phyloP scores from a whole-genome alignment of 2,113 vertebrate species.

The Colossoma macropomum region DNA sequence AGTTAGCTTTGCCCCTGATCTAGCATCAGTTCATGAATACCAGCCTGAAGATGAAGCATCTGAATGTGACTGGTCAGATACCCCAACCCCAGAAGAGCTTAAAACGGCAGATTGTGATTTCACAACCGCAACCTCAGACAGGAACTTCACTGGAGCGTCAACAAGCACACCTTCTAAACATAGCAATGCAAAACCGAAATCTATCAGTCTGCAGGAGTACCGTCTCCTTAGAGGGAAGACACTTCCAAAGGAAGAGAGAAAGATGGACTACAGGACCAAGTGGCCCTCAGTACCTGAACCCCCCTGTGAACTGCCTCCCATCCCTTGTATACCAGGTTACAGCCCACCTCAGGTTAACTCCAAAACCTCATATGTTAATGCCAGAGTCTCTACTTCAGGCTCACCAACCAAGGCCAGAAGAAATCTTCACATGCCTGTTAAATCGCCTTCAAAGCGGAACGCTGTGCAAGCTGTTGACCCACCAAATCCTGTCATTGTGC shows the following conservation, averaged over 20 bases:
- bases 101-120: neutral
- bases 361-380: neutral
- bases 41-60: slow-evolving; percentile 26
- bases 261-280: slow-evolving; percentile 75
- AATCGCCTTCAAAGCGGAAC: neutral
- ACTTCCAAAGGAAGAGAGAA: slow-evolving; percentile 63
- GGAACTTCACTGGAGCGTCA: neutral
- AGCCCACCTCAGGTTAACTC: slow-evolving; percentile 36
- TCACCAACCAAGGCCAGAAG: slow-evolving; percentile 40
- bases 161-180: neutral
- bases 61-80: neutral
- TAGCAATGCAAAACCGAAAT: slow-evolving; percentile 77
- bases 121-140: neutral
- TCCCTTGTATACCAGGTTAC: slow-evolving; percentile 79
- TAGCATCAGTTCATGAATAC: slow-evolving; percentile 62
- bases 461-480: slow-evolving; percentile 62
- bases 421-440: slow-evolving; percentile 27
- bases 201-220: slow-evolving; percentile 90
- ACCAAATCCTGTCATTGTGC: slow-evolving; percentile 74
- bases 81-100: neutral
- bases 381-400: neutral
- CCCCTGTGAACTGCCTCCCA: slow-evolving; percentile 84
- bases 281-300: slow-evolving; percentile 86
- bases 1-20: slow-evolving; percentile 72
- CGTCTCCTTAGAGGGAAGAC: slow-evolving; percentile 83